Evolutionary conservation across 2,113 vertebrate species (phyloP), one percentile per base, ranked within the genome.

Genomic region (Arvicanthis niloticus): DNA sequence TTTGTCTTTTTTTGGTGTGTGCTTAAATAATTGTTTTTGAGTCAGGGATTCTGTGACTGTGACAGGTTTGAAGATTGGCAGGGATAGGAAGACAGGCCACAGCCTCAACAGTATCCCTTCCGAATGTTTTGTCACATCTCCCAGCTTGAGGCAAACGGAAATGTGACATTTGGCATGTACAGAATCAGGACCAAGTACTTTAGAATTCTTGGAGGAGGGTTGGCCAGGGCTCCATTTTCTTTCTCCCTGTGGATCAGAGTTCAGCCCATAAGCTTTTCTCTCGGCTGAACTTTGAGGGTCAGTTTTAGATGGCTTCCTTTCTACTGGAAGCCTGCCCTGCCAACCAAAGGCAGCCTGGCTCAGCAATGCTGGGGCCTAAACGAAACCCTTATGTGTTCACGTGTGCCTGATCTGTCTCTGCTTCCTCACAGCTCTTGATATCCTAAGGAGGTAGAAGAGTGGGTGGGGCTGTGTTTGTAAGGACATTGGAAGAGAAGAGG

Each of bases 21-120:
- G 70, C 70, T 96, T 97, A 97, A 97, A 95, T 95, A 96, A 96
- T 95, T 84, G 77, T 92, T 92, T 92, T 45, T 97, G 89, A 96
- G 93, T 98, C 82, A 94, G 42, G 80, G 80, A 92, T 96, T 90
- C 56, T 65, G 77, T 0, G 60, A 51, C 58, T 51, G 21, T 80
- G 92, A 80, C 93, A 96, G 76, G 73, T 72, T 53, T 93, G 89
- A 82, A 94, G 77, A 68, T 91, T 81, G 92, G 82, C 60, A 92
- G 37, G 91, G 62, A 75, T 62, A 78, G 87, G 91, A 91, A 92
- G 93, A 95, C 93, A 77, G 76, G 53, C 80, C 56, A 77, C 45
- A 89, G 45, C 40, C 77, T 73, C 89, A 86, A 89, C 31, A n/a
- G 82, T 72, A 72, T 65, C 56, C 86, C n/a, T 94, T 75, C 51